A percentile compares a stretch with the other conserved stretches of the same genome.
Conservation (phyloP, 2,888 invertebrate species). For the Drosophila birchii region DNA sequence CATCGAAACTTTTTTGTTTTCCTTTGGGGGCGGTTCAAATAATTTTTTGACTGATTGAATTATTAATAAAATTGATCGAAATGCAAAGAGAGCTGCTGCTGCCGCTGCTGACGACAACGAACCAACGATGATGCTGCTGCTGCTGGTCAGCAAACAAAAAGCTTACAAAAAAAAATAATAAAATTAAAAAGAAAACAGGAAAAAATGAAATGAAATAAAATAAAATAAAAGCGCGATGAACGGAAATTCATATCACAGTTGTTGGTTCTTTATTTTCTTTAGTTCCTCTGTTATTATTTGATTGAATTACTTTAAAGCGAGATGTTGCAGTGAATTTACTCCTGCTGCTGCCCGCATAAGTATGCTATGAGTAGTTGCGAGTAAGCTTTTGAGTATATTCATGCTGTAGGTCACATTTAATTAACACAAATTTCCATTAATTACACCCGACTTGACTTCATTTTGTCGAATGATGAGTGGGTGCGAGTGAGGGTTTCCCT, state of each 20-base stretch:
- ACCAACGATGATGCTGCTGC: background rate
- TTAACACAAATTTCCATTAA: constrained; percentile 82
- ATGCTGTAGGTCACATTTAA: constrained; percentile 74
- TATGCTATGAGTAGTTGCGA: constrained; percentile 20
- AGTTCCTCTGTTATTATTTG: constrained; percentile 32
- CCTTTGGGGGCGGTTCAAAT: constrained; percentile 77
- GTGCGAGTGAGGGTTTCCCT: background rate
- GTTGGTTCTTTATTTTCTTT: background rate
- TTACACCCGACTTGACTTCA: constrained; percentile 68
- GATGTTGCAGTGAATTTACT: background rate
- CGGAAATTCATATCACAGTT: constrained; percentile 40
- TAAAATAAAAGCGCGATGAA: constrained; percentile 10
- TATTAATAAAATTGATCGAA: constrained; percentile 83
- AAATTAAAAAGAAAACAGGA: constrained; percentile 6
- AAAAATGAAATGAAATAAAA: constrained; percentile 14
- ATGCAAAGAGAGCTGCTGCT: constrained; percentile 64
- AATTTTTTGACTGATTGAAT: constrained; percentile 83
- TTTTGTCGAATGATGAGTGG: constrained; percentile 40
- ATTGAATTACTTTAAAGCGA: constrained; percentile 46
- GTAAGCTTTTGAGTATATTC: background rate
- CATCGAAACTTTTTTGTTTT: constrained; percentile 75
- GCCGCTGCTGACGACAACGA: constrained; percentile 26
- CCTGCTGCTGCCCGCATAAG: constrained; percentile 13
- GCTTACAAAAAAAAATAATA: constrained; percentile 3
- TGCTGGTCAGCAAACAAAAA: constrained; percentile 63